A percentile compares a stretch with the other conserved stretches of the same genome.
These are phyloP conservation scores for Campylomormyrus tamandua DNA, from an alignment of 2,113 vertebrate genomes.

Conservation along the genomic window DNA sequence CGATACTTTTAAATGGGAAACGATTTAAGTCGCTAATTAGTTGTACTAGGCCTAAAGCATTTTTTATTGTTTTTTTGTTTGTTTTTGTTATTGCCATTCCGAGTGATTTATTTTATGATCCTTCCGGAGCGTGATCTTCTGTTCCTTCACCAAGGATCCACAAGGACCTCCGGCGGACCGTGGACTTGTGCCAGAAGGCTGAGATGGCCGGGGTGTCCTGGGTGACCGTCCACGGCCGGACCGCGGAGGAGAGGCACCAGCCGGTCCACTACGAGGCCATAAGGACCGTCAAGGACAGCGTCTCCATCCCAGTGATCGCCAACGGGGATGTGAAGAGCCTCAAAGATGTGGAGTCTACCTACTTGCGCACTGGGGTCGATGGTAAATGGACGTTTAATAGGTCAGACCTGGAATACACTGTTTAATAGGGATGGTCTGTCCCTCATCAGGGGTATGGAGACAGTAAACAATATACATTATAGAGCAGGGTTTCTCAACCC, in stretches of 20 bases:
- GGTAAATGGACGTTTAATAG: constrained; percentile 46
- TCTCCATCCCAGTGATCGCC: constrained; percentile 81
- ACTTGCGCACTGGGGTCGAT: constrained; percentile 75
- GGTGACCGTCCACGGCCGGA: constrained; percentile 92
- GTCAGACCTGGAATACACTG: not conserved
- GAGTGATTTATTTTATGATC: not conserved
- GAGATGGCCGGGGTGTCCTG: constrained; percentile 87
- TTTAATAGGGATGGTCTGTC: not conserved
- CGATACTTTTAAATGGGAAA: not conserved
- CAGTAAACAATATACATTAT: not conserved
- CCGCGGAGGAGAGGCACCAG: constrained; percentile 84
- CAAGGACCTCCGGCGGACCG: constrained; percentile 74
- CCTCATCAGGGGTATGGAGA: not conserved
- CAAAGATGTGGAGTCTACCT: constrained; percentile 73
- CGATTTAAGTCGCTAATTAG: not conserved
- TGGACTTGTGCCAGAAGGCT: constrained; percentile 90
- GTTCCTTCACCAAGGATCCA: constrained; percentile 69
- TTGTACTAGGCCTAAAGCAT: not conserved
- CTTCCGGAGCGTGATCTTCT: not conserved
- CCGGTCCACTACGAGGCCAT: constrained; percentile 89
- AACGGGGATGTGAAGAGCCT: constrained; percentile 87
- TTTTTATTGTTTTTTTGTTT: not conserved
- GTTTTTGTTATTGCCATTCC: not conserved
- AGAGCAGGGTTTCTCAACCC: not conserved
- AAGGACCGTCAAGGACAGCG: constrained; percentile 83